Conservation (phyloP, 2,888 invertebrate genomes). For the Cinara cedri region DNA sequence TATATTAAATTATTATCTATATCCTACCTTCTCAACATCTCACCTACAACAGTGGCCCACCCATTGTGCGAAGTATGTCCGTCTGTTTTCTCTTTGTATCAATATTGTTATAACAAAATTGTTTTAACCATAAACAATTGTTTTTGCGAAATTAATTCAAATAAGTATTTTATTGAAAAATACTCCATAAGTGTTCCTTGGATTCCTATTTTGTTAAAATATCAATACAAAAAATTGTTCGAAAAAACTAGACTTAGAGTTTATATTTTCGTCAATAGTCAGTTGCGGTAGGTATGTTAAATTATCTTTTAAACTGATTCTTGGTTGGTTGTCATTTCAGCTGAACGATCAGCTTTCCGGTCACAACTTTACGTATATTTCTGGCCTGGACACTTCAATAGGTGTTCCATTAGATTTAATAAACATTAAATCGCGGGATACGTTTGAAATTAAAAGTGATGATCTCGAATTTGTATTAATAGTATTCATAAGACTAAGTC, state of each 20-base stretch:
- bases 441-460: constrained; percentile 1
- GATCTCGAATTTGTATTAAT: constrained; percentile 6
- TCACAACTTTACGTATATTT: background rate
- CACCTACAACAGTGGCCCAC: no score
- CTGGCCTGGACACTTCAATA: constrained; percentile 8
- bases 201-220: background rate
- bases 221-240: no score
- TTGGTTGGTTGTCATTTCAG: constrained; percentile 13
- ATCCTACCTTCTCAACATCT: no score
- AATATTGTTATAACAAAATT: no score
- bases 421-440: constrained; percentile 7
- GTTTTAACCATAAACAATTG: background rate
- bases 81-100: no score
- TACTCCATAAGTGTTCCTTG: constrained; percentile 6
- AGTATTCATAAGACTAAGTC: constrained; percentile 13
- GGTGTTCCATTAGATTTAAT: background rate
- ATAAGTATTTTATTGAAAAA: constrained; percentile 19
- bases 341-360: constrained; percentile 6
- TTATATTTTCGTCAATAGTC: no score
- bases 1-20: no score
- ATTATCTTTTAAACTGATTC: background rate
- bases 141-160: background rate
- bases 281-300: no score
- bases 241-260: no score
- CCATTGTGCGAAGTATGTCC: no score